A percentile compares a stretch with the other conserved stretches of the same genome.
Evolutionary conservation across 2,888 invertebrate genomes (phyloP).

Genomic region (Monopis laevigella): DNA sequence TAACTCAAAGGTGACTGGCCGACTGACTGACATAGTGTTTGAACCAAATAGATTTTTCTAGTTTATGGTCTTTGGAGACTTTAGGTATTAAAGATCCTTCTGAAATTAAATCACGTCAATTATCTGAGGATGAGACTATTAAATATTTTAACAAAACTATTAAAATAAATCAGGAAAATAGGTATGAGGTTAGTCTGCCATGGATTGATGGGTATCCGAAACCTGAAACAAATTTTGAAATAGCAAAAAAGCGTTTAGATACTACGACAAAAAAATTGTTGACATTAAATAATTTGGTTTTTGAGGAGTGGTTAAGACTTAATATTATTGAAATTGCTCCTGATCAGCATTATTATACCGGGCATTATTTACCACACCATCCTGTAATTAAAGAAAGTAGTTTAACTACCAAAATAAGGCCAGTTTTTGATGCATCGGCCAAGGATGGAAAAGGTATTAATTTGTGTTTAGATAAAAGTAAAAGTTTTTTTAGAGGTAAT

Average conservation of each 20-base stretch:
- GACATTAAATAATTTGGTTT: background rate
- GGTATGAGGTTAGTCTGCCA: constrained; percentile 2
- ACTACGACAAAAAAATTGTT: constrained; percentile 2
- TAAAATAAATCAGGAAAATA: background rate
- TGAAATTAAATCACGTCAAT: background rate
- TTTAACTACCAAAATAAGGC: constrained; percentile 23
- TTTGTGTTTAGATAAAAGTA: constrained; percentile 25
- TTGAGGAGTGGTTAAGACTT: background rate
- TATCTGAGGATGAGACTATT: background rate
- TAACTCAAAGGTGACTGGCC: no score
- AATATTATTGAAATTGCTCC: background rate
- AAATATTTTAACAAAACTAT: background rate
- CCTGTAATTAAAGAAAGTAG: constrained; percentile 21
- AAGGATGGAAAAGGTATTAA: constrained; percentile 22
- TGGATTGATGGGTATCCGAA: background rate
- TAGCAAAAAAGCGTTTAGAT: background rate
- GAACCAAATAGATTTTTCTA: background rate
- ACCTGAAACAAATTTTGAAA: background rate
- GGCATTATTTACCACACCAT: constrained; percentile 23
- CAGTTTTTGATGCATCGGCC: constrained; percentile 26
- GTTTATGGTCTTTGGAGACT: background rate
- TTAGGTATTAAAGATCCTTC: constrained; percentile 5
- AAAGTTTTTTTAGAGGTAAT: constrained; percentile 22
- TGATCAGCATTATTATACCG: background rate
- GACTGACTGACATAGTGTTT: no score